phyloP scores from a whole-genome alignment of 2,888 invertebrate species.

The Spisula subtruncata region DNA sequence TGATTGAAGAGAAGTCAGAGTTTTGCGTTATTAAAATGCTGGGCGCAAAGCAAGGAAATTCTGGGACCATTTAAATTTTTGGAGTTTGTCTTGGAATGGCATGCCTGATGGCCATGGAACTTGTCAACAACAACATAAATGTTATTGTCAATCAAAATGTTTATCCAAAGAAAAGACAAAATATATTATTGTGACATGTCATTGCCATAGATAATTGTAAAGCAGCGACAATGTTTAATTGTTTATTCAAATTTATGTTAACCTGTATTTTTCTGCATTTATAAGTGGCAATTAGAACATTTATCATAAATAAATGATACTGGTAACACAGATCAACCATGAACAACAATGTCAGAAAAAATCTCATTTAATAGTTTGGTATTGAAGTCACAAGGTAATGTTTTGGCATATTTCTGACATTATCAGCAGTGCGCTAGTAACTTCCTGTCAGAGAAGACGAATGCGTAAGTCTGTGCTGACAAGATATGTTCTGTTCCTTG shows the following conservation, averaged over 20 bases:
- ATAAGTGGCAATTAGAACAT: not conserved
- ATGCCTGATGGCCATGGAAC: too few relatives aligned
- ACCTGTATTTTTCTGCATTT: not conserved
- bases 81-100: too few relatives aligned
- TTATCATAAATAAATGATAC: not conserved
- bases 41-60: too few relatives aligned
- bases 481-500: not conserved
- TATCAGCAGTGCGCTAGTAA: slow-evolving; percentile 31
- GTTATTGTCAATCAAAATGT: too few relatives aligned
- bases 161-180: too few relatives aligned
- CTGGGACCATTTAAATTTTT: too few relatives aligned
- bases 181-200: too few relatives aligned
- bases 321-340: not conserved
- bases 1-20: too few relatives aligned
- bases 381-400: slow-evolving; percentile 16
- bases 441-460: slow-evolving; percentile 27
- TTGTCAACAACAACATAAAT: too few relatives aligned
- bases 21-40: too few relatives aligned
- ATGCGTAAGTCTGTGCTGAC: slow-evolving; percentile 8
- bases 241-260: not conserved
- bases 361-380: not conserved
- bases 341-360: not conserved
- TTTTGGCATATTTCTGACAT: slow-evolving; percentile 43
- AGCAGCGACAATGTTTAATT: too few relatives aligned
- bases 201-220: too few relatives aligned